Evolutionary conservation across 2,888 invertebrate genomes (phyloP).

Genomic region (Tipula vernalis): DNA sequence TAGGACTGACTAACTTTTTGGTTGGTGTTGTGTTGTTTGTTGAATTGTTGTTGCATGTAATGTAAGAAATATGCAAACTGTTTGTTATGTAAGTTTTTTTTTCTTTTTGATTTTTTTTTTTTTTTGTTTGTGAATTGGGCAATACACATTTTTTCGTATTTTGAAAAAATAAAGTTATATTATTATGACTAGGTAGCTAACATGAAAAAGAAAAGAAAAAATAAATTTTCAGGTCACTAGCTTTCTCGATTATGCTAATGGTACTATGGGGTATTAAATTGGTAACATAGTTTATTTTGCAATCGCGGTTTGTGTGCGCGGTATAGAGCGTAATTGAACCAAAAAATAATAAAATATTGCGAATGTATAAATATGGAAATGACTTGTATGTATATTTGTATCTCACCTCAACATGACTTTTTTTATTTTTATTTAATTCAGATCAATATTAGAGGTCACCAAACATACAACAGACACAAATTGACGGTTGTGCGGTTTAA

Average conservation of each 20-base stretch:
- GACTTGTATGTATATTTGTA: not conserved
- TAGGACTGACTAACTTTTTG: not conserved
- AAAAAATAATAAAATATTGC: not conserved
- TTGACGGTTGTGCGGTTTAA: not conserved
- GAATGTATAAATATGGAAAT: not conserved
- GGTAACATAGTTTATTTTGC: not conserved
- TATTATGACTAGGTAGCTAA: not conserved
- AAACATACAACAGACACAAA: not conserved
- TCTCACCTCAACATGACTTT: not conserved
- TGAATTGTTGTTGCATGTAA: not conserved
- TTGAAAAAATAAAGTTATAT: not conserved
- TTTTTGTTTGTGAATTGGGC: not conserved
- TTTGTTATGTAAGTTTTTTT: not conserved
- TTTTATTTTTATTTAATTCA: not conserved
- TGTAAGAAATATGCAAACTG: not conserved
- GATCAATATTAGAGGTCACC: not conserved
- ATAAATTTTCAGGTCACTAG: not conserved
- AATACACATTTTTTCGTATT: slow-evolving; percentile 7
- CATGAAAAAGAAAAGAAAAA: not conserved
- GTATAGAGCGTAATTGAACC: not conserved
- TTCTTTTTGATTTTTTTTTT: not conserved
- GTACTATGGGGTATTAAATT: not conserved
- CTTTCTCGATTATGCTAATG: not conserved
- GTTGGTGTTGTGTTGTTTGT: not conserved
- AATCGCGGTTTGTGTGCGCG: not conserved